Base-by-base conservation (phyloP, 2,888 invertebrate species). In the Lasioglossum villosulum region DNA sequence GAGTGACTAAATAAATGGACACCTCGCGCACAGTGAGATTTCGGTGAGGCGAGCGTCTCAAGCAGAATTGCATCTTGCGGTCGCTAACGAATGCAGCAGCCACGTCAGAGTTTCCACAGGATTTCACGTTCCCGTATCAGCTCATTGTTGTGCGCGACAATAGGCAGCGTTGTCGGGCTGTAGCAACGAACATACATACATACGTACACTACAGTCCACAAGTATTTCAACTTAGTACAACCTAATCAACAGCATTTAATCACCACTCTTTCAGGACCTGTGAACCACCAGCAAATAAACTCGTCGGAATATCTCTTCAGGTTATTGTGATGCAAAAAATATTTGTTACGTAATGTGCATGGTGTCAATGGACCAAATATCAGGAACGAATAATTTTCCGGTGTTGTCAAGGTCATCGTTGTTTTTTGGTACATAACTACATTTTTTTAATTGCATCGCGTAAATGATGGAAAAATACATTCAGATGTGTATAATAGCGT, bases 141-240 rank as follows among this genome's bases (percentile, higher is more conserved):
- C 63, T 80, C 80, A 88, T 88, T 88, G 88, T 88, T 83, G 82
- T 63, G 77, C 73, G 56, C 79, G 72, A 88, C 88, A 88, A 88
- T 88, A 80, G 78, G 72, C 48, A 56, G 59, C 73, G 45, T 68
- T 37, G 68, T 37, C 63, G 39, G 45, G 59, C 63, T 84, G 8
- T n/a, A 88, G 84, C 88, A 88, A 88, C 80, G 82, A 79, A 78
- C 77, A 77, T 52, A 66, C 77, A 77, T 52, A 66, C 80, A 81
- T 34, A 66, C 34, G 34, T 66, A 34, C 66, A 66, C 8, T 16
- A 34, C 16, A 6, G 3, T 66, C 6, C 66, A 34, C 19, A 59
- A 59, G 59, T 59, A 59, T 27, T 59, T 59, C 0, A 27, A 59
- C 59, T 59, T 59, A 27, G 14, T 12, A 27, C 27, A 27, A 27